Conservation (phyloP, 2,113 vertebrate species). For the Tor tambroides region DNA sequence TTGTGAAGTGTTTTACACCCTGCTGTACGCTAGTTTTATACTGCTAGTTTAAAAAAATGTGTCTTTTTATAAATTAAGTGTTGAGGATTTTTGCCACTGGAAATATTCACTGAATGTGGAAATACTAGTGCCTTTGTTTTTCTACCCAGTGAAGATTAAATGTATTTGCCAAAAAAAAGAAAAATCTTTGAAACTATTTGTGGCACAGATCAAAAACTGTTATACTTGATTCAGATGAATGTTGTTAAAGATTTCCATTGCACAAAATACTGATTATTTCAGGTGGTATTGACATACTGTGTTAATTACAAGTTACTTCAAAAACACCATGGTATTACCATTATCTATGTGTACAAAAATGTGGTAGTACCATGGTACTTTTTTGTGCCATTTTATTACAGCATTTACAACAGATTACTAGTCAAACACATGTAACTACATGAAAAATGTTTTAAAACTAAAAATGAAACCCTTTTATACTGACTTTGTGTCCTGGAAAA, state of each 20-base stretch:
- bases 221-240: background rate
- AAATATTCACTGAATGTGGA: background rate
- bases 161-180: background rate
- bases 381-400: background rate
- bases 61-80: constrained; percentile 5
- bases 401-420: background rate
- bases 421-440: background rate
- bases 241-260: background rate
- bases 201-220: background rate
- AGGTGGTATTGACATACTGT: background rate
- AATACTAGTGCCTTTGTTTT: constrained; percentile 24
- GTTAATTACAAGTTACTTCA: background rate
- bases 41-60: background rate
- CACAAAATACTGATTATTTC: background rate
- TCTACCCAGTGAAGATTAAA: background rate
- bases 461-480: background rate
- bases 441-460: background rate
- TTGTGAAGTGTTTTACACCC: background rate
- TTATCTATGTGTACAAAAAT: background rate
- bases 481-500: background rate
- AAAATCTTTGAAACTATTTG: background rate
- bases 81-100: background rate
- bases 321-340: background rate
- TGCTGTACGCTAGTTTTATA: background rate
- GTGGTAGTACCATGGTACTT: background rate